Percentiles rank a stretch among this genome's conserved stretches.
Evolutionary conservation across 2,888 invertebrate genomes (phyloP).

Genomic region (Clanis bilineata): DNA sequence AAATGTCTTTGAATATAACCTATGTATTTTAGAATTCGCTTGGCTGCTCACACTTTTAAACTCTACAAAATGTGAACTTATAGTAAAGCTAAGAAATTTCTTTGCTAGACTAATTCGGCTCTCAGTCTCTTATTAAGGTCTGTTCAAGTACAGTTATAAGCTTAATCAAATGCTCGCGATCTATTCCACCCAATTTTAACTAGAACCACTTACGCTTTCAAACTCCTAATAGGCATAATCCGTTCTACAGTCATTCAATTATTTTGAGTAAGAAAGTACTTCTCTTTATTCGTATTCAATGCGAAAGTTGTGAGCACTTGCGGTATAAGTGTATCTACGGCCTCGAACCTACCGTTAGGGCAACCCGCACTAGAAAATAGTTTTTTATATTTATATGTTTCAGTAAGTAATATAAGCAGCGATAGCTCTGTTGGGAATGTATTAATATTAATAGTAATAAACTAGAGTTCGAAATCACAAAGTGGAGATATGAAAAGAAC

Average conservation of each 20-base stretch:
- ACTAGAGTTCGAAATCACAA: too few relatives aligned
- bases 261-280: constrained; percentile 9
- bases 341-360: not conserved
- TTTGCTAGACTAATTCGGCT: not conserved
- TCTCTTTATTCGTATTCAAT: constrained; percentile 1
- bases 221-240: constrained; percentile 8
- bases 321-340: not conserved
- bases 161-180: not conserved
- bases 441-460: too few relatives aligned
- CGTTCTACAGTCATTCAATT: constrained; percentile 10
- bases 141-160: not conserved
- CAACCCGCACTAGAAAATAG: too few relatives aligned
- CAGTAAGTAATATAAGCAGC: too few relatives aligned
- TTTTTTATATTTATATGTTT: too few relatives aligned
- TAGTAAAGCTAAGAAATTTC: too few relatives aligned
- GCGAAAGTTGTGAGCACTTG: constrained; percentile 1
- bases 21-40: too few relatives aligned
- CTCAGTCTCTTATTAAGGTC: not conserved
- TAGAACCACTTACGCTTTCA: not conserved
- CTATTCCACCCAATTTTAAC: not conserved
- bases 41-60: too few relatives aligned
- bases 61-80: too few relatives aligned
- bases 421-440: too few relatives aligned
- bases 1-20: too few relatives aligned
- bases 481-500: too few relatives aligned